Conservation (phyloP, 1,140 invertebrate species). For the Thaumatotibia leucotreta region DNA sequence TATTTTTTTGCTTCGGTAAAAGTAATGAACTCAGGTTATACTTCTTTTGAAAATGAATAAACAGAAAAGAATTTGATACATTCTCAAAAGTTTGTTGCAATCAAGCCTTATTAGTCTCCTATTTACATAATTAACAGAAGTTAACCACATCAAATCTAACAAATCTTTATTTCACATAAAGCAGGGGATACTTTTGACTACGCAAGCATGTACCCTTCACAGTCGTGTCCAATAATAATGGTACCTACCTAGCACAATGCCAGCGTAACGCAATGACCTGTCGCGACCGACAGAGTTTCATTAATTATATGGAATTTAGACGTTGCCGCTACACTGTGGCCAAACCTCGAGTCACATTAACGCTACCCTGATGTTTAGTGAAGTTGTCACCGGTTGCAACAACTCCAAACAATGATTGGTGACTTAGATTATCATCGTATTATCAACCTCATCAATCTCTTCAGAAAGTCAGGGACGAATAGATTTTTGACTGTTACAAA, state of each 20-base stretch:
- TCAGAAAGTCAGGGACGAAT: not conserved
- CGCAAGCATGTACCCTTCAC: no score
- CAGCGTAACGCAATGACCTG: not conserved
- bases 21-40: no score
- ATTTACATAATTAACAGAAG: no score
- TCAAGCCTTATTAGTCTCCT: no score
- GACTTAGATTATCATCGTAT: conserved; percentile 8
- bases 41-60: no score
- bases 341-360: not conserved
- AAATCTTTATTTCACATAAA: no score
- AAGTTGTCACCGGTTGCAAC: not conserved
- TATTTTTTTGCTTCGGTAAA: no score
- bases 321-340: not conserved
- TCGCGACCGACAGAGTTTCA: not conserved
- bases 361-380: not conserved
- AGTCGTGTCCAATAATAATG: no score
- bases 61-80: no score
- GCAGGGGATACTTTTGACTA: no score
- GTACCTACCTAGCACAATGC: not conserved
- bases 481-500: not conserved
- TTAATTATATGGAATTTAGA: conserved; percentile 3
- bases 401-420: not conserved
- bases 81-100: no score
- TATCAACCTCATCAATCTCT: not conserved
- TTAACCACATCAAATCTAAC: no score